Base-by-base conservation (phyloP, 2,888 invertebrate species). In the Scaptomyza flava region DNA sequence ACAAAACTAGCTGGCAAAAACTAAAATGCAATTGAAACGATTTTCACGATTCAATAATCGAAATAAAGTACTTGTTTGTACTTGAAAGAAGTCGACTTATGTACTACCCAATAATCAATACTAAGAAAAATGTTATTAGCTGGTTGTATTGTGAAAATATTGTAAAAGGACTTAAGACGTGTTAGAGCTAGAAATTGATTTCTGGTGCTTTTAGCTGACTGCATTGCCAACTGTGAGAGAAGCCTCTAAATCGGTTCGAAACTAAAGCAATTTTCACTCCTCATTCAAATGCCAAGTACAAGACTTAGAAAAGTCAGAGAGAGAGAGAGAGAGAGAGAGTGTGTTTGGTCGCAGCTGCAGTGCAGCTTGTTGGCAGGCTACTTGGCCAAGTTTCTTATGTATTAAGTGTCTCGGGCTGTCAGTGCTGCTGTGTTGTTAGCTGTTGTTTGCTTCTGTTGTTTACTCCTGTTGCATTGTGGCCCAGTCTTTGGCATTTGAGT, bases 201-300 rank as follows among this genome's bases (percentile, higher is more conserved):
- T 33, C 11, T 33, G 9, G 0, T 11, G 27, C 3, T 14, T 3
- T 2, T 7, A 14, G 14, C 14, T 38, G 36, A 36, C 3, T 36
- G 6, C 36, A 36, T 14, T 38, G 36, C 20, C 23, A 3, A 41
- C n/a, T n/a, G 48, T 7, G n/a, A 20, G 31, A 8, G 12, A 14
- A 8, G 38, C 17, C 27, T 7, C 31, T 9, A 46, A 58, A 61
- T 65, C 43, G 47, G 27, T 52, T 58, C 14, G 31, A 27, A 31
- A 43, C 42, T 30, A 31, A 54, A 58, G 41, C 54, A 48, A 52
- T 58, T 54, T 62, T 23, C 45, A 46, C 45, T 53, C 54, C 42
- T 62, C 58, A 50, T 59, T 38, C 59, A 67, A 48, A 11, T 56
- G 31, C 47, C 46, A 50, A 56, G 51, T 48, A 57, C 4, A 41